Percentiles rank a stretch among this genome's conserved stretches.
Evolutionary conservation across 2,888 invertebrate species (phyloP).

Genomic region (Philhelius pedissequus): DNA sequence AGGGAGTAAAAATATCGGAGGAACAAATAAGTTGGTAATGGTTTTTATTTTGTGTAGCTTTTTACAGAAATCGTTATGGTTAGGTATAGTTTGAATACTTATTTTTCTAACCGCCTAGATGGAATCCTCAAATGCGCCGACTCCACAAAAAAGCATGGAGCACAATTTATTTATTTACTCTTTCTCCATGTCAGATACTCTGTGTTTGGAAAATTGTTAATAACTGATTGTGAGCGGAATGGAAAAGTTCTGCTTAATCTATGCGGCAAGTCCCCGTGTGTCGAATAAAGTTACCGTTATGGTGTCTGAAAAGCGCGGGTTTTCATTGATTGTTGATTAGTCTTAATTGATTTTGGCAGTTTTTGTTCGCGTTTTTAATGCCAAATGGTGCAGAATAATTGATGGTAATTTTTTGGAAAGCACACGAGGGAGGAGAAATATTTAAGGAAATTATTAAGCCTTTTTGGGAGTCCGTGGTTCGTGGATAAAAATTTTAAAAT

Average conservation of each 20-base stretch:
- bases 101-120: slow-evolving; percentile 3
- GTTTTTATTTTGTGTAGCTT: slow-evolving; percentile 1
- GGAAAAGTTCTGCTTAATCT: background rate
- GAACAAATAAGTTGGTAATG: slow-evolving; percentile 13
- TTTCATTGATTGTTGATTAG: slow-evolving; percentile 16
- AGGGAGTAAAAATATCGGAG: background rate
- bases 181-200: background rate
- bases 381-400: too few species aligned
- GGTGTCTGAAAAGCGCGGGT: background rate
- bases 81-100: background rate
- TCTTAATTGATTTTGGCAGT: background rate
- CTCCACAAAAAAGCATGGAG: background rate
- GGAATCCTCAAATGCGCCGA: slow-evolving; percentile 1
- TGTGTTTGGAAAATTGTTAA: background rate
- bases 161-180: background rate
- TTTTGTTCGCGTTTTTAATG: background rate
- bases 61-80: background rate
- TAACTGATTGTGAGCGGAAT: background rate
- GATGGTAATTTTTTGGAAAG: too few species aligned
- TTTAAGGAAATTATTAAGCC: too few species aligned
- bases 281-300: background rate
- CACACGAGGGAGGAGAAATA: too few species aligned
- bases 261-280: slow-evolving; percentile 11
- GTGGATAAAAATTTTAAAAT: too few species aligned
- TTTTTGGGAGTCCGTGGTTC: too few species aligned